Percentiles rank a stretch among this genome's conserved stretches.
Evolutionary conservation across 1,140 invertebrate genomes (phyloP).

Genomic region (Drosophila hydei): DNA sequence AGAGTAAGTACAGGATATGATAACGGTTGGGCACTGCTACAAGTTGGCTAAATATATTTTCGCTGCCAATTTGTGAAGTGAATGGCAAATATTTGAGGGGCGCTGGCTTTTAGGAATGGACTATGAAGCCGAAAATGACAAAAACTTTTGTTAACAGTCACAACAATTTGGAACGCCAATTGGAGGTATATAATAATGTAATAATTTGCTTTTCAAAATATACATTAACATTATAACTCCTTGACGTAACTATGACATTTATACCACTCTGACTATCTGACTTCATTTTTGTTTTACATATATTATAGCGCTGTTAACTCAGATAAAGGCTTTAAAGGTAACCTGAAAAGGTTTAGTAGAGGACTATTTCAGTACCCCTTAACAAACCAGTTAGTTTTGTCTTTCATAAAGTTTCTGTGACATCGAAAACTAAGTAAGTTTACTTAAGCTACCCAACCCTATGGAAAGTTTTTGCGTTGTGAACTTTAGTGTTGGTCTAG

Average conservation of each 20-base stretch:
- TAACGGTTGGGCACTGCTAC: slow-evolving; percentile 23
- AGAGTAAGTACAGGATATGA: background rate
- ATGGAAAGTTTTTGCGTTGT: no score
- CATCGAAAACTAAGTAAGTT: no score
- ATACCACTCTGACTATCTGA: slow-evolving; percentile 5
- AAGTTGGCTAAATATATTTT: slow-evolving; percentile 46
- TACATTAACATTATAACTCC: slow-evolving; percentile 51
- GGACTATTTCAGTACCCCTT: no score
- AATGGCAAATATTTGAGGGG: slow-evolving; percentile 38
- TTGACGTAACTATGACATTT: slow-evolving; percentile 43
- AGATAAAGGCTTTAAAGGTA: background rate
- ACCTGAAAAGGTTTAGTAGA: no score
- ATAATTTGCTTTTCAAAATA: slow-evolving; percentile 64
- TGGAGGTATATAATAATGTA: slow-evolving; percentile 45
- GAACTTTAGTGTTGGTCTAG: no score
- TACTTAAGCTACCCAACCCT: no score
- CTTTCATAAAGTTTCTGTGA: no score
- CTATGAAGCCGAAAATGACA: slow-evolving; percentile 38
- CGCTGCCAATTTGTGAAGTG: slow-evolving; percentile 45
- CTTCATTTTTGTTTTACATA: background rate
- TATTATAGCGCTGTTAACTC: background rate
- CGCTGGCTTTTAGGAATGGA: slow-evolving; percentile 30
- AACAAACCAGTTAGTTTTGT: no score
- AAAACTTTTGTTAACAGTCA: slow-evolving; percentile 54
- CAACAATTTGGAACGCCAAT: slow-evolving; percentile 42